Conservation (phyloP, 1,140 invertebrate species). For the Rhopalosiphum maidis region DNA sequence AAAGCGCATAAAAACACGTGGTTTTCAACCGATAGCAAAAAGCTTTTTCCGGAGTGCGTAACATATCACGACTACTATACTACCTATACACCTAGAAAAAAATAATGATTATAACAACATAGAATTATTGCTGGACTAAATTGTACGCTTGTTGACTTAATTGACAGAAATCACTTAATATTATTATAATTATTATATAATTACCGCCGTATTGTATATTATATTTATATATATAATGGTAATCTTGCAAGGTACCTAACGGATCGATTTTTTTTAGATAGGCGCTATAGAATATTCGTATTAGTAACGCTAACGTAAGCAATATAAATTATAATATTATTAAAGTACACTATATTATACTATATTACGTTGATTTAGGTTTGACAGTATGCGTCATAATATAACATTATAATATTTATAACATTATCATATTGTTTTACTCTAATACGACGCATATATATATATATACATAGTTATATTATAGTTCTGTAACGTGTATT, state of each 20-base stretch:
- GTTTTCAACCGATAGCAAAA: background rate
- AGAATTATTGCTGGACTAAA: slow-evolving; percentile 9
- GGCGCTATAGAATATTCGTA: slow-evolving; percentile 32
- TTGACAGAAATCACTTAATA: slow-evolving; percentile 22
- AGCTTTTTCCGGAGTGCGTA: background rate
- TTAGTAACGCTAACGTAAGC: slow-evolving; percentile 43
- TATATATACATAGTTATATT: background rate
- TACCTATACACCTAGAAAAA: background rate
- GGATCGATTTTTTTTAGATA: slow-evolving; percentile 16
- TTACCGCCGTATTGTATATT: slow-evolving; percentile 5
- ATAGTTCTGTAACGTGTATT: background rate
- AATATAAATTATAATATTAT: slow-evolving; percentile 10
- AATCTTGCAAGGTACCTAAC: background rate
- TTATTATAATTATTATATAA: background rate
- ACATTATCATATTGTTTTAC: background rate
- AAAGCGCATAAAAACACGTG: slow-evolving; percentile 16
- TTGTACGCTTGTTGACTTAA: slow-evolving; percentile 30
- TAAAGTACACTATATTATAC: background rate
- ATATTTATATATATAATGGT: slow-evolving; percentile 16
- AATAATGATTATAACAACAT: background rate
- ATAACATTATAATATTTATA: slow-evolving; percentile 4
- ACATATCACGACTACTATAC: background rate
- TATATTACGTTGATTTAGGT: background rate
- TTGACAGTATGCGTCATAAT: slow-evolving; percentile 13
- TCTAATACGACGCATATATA: background rate